A percentile compares a stretch with the other conserved stretches of the same genome.
Conservation (phyloP, 1,140 invertebrate genomes). For the Brachionus plicatilis region DNA sequence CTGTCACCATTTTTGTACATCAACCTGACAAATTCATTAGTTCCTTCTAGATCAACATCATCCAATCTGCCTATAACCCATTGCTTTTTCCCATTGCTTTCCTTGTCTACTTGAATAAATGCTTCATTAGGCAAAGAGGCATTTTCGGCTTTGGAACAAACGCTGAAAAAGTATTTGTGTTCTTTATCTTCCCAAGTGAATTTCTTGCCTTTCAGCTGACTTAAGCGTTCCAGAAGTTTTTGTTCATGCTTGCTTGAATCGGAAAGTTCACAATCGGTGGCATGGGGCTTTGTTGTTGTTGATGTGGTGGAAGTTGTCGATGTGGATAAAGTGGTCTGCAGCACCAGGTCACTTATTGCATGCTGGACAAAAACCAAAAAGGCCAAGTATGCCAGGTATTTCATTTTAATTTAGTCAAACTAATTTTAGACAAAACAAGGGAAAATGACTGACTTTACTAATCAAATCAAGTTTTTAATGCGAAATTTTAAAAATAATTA, state of each 20-base stretch:
- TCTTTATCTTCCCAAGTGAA: neutral
- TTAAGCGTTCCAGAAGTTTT: neutral
- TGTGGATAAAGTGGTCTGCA: neutral
- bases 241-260: neutral
- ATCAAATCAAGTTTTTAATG: neutral
- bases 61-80: neutral
- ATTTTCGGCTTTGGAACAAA: neutral
- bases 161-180: conserved; percentile 16
- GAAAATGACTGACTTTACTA: neutral
- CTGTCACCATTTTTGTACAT: conserved; percentile 12
- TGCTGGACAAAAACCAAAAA: neutral
- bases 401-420: neutral
- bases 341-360: neutral
- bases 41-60: conserved; percentile 17
- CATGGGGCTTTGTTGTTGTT: neutral
- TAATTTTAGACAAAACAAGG: neutral
- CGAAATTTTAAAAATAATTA: neutral
- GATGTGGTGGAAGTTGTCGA: neutral
- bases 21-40: neutral
- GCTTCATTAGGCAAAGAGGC: neutral
- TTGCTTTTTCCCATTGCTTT: neutral
- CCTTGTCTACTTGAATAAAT: neutral
- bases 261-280: neutral
- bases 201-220: neutral
- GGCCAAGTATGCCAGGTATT: neutral